Conservation (phyloP, 1,140 invertebrate species). For the Diabrotica undecimpunctata region DNA sequence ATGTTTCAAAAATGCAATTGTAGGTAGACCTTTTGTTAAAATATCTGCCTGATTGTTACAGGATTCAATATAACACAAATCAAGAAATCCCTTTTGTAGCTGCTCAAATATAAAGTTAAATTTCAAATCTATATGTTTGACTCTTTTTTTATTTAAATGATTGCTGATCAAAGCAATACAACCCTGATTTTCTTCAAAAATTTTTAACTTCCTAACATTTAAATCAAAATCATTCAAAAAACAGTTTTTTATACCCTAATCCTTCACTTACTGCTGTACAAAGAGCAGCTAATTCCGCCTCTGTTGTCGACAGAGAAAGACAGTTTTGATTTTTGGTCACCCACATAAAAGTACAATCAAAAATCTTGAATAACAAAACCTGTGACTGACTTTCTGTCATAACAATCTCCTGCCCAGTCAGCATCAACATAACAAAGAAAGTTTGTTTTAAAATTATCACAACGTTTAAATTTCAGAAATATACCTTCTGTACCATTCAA, state of each 20-base stretch:
- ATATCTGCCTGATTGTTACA: conserved; percentile 34
- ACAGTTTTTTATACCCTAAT: conserved; percentile 37
- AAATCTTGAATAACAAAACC: no score
- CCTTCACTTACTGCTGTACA: conserved; percentile 39
- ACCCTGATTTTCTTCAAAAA: conserved; percentile 25
- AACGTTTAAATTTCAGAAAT: no score
- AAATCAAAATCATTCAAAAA: conserved; percentile 36
- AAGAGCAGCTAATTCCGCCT: conserved; percentile 39
- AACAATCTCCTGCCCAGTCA: no score
- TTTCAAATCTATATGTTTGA: conserved; percentile 39
- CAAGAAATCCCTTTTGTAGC: conserved; percentile 19
- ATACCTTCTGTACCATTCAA: no score
- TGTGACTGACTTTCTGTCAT: no score
- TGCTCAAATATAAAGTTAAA: conserved; percentile 30
- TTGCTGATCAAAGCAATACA: conserved; percentile 47
- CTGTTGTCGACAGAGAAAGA: no score
- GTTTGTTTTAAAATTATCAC: no score
- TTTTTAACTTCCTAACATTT: conserved; percentile 4
- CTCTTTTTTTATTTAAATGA: conserved; percentile 42
- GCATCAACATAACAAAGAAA: no score
- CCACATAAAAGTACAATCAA: no score
- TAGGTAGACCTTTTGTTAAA: conserved; percentile 30
- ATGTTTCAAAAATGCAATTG: no score
- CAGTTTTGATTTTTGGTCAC: no score
- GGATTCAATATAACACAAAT: conserved; percentile 25